Evolutionary conservation across 1,140 invertebrate species (phyloP), one percentile per base, ranked within the genome.

Genomic region (Plectus sambesii): DNA sequence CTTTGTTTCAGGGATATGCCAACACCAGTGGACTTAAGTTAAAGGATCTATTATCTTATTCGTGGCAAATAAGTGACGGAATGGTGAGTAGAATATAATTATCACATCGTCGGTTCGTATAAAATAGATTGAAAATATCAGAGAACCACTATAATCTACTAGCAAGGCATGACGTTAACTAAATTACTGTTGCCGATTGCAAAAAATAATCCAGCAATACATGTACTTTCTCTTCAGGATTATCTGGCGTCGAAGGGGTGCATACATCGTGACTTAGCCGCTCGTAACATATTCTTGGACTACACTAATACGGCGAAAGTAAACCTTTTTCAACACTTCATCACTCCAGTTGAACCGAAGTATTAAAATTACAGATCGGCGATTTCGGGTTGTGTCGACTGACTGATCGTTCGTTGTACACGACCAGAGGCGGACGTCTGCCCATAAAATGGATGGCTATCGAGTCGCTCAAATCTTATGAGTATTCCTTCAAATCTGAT

Each of bases 381-480:
- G 49, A 51, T 22, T 51, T 51, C 29, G 49, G 49, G 20, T 40
- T 51, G 9, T 51, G 49, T 40, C 35, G 49, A 22, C 24, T 42
- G 15, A 51, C 49, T 0, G 51, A 50, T 22, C 47, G 43, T 9
- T 17, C 23, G 6, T 27, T 51, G 24, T 51, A 51, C 29, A 51
- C 46, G 15, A 51, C 48, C 4, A 49, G 53, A 19, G 47, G 40
- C 17, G 49, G 49, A n/a, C 50, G 53, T 42, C 23, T 51, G 4
- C 49, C 49, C n/a, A 52, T 51, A 22, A 51, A 51, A 52, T 51
- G 49, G 49, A 51, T 51, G 49, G 49, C 49, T 6, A 2, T 53
- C 9, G 49, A 51, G 22, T 33, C 49, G 17, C 15, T 51, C 3
- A 50, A 33, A 35, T 8, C 27, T 2, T 42, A 29, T n/a, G 47